phyloP scores from a whole-genome alignment of 1,140 invertebrate species.

The Eumeta japonica region DNA sequence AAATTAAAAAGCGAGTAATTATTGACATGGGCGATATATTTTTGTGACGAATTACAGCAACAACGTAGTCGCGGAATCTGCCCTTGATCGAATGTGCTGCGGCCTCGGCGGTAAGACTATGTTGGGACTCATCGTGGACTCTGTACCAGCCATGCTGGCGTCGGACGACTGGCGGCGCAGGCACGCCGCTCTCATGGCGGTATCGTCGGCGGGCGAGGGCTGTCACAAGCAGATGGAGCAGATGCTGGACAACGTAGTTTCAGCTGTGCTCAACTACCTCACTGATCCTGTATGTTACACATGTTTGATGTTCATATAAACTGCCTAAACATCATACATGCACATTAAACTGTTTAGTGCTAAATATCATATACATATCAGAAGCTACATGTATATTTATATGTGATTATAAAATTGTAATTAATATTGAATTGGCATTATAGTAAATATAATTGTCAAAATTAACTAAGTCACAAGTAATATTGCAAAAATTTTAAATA shows the following conservation, averaged over 20 bases:
- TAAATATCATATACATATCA: too few species aligned
- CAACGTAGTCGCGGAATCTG: slow-evolving; percentile 92
- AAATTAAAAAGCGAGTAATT: too few species aligned
- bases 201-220: slow-evolving; percentile 97
- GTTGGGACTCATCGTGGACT: slow-evolving; percentile 82
- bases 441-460: too few species aligned
- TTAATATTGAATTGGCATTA: too few species aligned
- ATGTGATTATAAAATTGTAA: neutral
- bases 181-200: slow-evolving; percentile 96
- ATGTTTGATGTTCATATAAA: too few species aligned
- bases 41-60: slow-evolving; percentile 71
- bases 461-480: too few species aligned
- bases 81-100: slow-evolving; percentile 93
- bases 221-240: slow-evolving; percentile 97
- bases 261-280: slow-evolving; percentile 84
- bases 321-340: too few species aligned
- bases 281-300: slow-evolving; percentile 73
- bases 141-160: slow-evolving; percentile 84
- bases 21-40: too few species aligned
- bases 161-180: slow-evolving; percentile 81
- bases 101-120: slow-evolving; percentile 94
- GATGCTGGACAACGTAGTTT: slow-evolving; percentile 87
- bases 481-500: too few species aligned
- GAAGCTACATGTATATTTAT: too few species aligned
- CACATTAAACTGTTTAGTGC: too few species aligned